Conservation (phyloP, 2,888 invertebrate species). For the Zhuqinia jingwanae region DNA sequence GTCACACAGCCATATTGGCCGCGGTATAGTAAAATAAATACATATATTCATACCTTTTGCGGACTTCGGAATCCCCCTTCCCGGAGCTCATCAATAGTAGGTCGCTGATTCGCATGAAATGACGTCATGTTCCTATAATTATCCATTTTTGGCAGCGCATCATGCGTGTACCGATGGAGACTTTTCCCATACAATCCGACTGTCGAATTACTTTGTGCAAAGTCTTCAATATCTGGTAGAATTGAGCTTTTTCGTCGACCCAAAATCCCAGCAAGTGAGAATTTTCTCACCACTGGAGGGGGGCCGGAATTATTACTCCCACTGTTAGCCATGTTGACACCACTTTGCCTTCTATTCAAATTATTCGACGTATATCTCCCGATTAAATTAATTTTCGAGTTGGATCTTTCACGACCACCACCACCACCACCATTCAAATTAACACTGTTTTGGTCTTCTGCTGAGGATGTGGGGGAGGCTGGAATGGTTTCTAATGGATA, state of each 20-base stretch:
- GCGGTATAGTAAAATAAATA: conserved; percentile 9
- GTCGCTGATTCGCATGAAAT: conserved; percentile 88
- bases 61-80: conserved; percentile 81
- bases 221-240: conserved; percentile 73
- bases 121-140: conserved; percentile 88
- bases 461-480: conserved; percentile 5
- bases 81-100: conserved; percentile 92
- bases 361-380: conserved; percentile 14
- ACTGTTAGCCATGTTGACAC: conserved; percentile 25
- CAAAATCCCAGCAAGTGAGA: conserved; percentile 69
- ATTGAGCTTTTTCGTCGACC: conserved; percentile 74
- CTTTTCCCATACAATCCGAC: conserved; percentile 79
- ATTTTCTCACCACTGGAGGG: conserved; percentile 59
- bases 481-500: conserved; percentile 56
- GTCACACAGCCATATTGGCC: too few species aligned
- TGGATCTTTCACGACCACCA: conserved; percentile 10
- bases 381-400: conserved; percentile 42
- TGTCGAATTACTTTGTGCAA: conserved; percentile 56
- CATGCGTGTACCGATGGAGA: conserved; percentile 81
- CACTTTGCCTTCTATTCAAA: conserved; percentile 6
- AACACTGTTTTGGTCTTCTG: conserved; percentile 29
- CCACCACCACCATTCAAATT: neutral
- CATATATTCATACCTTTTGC: conserved; percentile 36
- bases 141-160: conserved; percentile 90
- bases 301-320: conserved; percentile 29